Evolutionary conservation across 2,888 invertebrate species (phyloP).

Genomic region (Pegoplata infirma): DNA sequence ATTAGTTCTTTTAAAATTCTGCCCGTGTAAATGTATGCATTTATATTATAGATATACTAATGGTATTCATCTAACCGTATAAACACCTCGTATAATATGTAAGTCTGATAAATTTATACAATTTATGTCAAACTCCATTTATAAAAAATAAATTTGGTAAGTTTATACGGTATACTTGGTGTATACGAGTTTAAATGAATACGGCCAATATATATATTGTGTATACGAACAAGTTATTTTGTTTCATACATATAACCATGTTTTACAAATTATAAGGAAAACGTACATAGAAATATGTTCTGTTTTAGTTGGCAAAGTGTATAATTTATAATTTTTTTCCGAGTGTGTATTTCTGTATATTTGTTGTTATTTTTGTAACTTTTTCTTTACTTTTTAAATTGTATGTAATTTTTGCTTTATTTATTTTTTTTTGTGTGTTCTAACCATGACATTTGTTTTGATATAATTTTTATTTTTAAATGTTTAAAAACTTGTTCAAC

Average conservation of each 20-base stretch:
- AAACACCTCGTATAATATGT: too few relatives aligned
- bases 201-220: too few relatives aligned
- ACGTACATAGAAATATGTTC: not conserved
- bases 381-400: conserved; percentile 3
- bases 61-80: too few relatives aligned
- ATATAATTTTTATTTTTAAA: conserved; percentile 18
- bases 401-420: conserved; percentile 15
- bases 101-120: too few relatives aligned
- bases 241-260: not conserved
- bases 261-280: conserved; percentile 30
- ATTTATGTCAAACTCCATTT: too few relatives aligned
- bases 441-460: conserved; percentile 23
- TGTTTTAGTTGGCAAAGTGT: conserved; percentile 27
- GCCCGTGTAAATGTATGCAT: too few relatives aligned
- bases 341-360: not conserved
- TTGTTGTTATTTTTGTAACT: conserved; percentile 11
- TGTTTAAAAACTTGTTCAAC: not conserved
- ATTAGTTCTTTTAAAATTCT: too few relatives aligned
- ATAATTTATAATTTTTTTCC: conserved; percentile 34
- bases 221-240: not conserved
- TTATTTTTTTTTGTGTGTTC: not conserved
- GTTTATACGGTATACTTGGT: too few relatives aligned
- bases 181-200: too few relatives aligned
- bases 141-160: too few relatives aligned
- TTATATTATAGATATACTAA: too few relatives aligned